phyloP scores from a whole-genome alignment of 1,140 invertebrate species.

The Maconellicoccus hirsutus region DNA sequence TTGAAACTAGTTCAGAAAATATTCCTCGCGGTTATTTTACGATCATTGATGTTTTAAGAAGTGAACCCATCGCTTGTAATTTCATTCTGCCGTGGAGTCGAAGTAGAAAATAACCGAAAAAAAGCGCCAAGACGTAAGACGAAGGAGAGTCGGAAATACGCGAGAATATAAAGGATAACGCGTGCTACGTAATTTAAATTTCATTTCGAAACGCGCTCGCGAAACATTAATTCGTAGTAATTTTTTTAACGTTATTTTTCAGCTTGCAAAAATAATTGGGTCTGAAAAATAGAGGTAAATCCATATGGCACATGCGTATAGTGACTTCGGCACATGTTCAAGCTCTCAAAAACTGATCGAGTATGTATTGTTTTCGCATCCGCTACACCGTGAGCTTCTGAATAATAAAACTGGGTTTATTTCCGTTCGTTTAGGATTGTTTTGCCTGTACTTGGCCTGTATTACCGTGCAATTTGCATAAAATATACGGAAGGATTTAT shows the following conservation, averaged over 20 bases:
- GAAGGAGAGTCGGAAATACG: neutral
- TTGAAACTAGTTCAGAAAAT: too few relatives aligned
- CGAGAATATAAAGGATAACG: slow-evolving; percentile 2
- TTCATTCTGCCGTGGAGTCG: too few relatives aligned
- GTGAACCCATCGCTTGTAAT: too few relatives aligned
- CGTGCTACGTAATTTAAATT: neutral
- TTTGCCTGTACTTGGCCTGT: neutral
- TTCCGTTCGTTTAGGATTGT: slow-evolving; percentile 7
- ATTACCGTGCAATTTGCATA: slow-evolving; percentile 8
- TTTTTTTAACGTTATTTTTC: neutral
- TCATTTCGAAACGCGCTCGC: neutral
- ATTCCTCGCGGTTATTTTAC: too few relatives aligned
- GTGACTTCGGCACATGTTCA: neutral
- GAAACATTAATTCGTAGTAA: neutral
- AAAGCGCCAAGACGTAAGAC: too few relatives aligned
- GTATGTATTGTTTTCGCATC: slow-evolving; percentile 3
- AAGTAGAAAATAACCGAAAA: too few relatives aligned
- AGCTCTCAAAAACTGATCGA: slow-evolving; percentile 4
- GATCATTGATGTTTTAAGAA: too few relatives aligned
- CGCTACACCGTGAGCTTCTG: neutral
- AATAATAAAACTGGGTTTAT: neutral
- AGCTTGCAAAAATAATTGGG: slow-evolving; percentile 1
- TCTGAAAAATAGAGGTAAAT: neutral
- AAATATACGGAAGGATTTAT: neutral
- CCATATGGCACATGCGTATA: neutral